Evolutionary conservation across 1,140 invertebrate genomes (phyloP).

Genomic region (Helicoverpa armigera): DNA sequence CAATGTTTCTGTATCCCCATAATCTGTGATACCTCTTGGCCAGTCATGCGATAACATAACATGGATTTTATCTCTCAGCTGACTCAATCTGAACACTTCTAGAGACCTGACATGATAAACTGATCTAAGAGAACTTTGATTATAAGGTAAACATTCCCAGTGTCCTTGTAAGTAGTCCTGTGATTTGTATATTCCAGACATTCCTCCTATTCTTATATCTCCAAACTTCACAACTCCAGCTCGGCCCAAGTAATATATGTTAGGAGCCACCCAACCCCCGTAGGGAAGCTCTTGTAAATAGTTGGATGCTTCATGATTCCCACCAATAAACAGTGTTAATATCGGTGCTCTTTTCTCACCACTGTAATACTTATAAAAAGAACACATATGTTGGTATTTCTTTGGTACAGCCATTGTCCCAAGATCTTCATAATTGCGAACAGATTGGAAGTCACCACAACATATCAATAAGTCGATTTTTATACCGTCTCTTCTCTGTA

Average conservation of each 20-base stretch:
- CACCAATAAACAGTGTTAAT: constrained; percentile 98
- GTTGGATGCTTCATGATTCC: constrained; percentile 99
- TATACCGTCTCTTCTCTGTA: constrained; percentile 90
- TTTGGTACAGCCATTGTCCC: constrained; percentile 97
- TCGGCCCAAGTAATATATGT: constrained; percentile 99
- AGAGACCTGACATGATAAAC: constrained; percentile 98
- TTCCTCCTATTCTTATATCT: constrained; percentile 95
- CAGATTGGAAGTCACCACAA: constrained; percentile 99
- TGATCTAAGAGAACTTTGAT: constrained; percentile 91
- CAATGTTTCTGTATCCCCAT: constrained; percentile 93
- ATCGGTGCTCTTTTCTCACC: constrained; percentile 97
- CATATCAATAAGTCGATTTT: constrained; percentile 97
- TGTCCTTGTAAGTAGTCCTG: constrained; percentile 95
- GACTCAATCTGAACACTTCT: constrained; percentile 92
- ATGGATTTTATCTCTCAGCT: constrained; percentile 92
- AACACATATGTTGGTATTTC: constrained; percentile 96
- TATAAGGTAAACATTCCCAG: constrained; percentile 95
- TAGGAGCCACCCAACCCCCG: constrained; percentile 99
- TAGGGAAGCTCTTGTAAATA: constrained; percentile 98
- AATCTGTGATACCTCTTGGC: constrained; percentile 95
- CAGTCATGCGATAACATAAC: constrained; percentile 99
- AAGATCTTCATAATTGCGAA: constrained; percentile 93
- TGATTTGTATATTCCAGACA: constrained; percentile 97
- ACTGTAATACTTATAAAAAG: constrained; percentile 99
- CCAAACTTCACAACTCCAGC: constrained; percentile 95